Conservation (phyloP, 2,888 invertebrate species). For the Acronicta aceris region DNA sequence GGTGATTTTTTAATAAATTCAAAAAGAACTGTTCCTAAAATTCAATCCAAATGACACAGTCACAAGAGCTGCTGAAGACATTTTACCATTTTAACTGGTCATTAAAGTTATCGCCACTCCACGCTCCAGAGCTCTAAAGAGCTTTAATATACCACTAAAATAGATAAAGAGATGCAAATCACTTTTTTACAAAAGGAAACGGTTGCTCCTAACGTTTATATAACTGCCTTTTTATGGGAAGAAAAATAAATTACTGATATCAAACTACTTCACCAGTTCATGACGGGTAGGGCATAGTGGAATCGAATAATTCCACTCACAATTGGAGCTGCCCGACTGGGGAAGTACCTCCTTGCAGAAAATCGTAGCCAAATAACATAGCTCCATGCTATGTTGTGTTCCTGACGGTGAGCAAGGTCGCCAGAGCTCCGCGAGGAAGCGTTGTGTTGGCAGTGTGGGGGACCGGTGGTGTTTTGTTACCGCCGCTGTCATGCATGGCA, state of each 20-base stretch:
- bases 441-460: too few relatives aligned
- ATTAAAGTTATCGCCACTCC: background rate
- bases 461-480: too few relatives aligned
- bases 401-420: too few relatives aligned
- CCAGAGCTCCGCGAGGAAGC: too few relatives aligned
- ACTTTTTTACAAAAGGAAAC: background rate
- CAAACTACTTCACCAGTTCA: background rate
- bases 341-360: too few relatives aligned
- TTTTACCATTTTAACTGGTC: background rate
- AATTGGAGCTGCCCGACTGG: too few relatives aligned
- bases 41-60: background rate
- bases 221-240: background rate
- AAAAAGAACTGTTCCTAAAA: background rate
- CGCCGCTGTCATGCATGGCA: too few relatives aligned
- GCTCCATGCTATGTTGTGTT: too few relatives aligned
- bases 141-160: background rate
- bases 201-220: background rate
- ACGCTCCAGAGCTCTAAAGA: background rate
- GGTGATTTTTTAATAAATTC: background rate
- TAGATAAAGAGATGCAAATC: background rate
- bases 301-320: too few relatives aligned
- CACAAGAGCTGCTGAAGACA: background rate
- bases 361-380: too few relatives aligned
- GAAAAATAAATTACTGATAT: background rate
- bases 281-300: too few relatives aligned